Percentiles rank a stretch among this genome's conserved stretches.
phyloP scores from a whole-genome alignment of 2,797 vertebrate genomes.

The Iguana delicatissima region DNA sequence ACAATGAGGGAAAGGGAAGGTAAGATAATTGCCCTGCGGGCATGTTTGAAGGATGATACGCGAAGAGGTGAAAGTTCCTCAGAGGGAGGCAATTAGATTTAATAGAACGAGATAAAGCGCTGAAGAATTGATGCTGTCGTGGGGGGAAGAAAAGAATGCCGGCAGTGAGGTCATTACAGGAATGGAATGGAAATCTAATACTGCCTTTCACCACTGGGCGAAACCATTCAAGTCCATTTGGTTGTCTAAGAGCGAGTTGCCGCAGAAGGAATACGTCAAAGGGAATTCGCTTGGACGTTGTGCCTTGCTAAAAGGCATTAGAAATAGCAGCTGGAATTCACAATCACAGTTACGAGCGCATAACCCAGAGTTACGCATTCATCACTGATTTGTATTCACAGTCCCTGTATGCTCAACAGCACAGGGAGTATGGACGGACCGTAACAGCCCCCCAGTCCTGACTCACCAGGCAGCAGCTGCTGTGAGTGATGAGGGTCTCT shows the following conservation, averaged over 20 bases:
- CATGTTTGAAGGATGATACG: not conserved
- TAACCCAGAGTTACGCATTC: too few relatives aligned
- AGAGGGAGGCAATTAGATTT: conserved; percentile 17
- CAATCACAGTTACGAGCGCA: too few relatives aligned
- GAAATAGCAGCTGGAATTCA: not conserved
- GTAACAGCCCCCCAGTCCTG: too few relatives aligned
- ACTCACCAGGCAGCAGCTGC: too few relatives aligned
- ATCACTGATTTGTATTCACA: too few relatives aligned
- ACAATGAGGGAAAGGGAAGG: not conserved
- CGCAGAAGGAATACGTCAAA: not conserved
- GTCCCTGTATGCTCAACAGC: too few relatives aligned
- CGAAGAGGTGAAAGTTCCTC: conserved; percentile 13
- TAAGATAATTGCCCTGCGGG: not conserved
- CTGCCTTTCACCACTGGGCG: not conserved
- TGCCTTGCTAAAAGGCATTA: not conserved
- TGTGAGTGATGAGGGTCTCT: too few relatives aligned
- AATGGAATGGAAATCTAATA: not conserved
- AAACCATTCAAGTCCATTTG: not conserved
- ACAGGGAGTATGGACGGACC: too few relatives aligned
- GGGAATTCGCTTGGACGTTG: not conserved
- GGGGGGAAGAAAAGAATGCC: not conserved
- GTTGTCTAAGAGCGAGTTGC: not conserved
- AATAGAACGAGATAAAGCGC: conserved; percentile 18
- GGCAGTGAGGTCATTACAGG: not conserved
- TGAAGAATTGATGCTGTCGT: conserved; percentile 35